Base-by-base conservation (phyloP, 2,113 vertebrate genomes). In the Cephalopterus ornatus region DNA sequence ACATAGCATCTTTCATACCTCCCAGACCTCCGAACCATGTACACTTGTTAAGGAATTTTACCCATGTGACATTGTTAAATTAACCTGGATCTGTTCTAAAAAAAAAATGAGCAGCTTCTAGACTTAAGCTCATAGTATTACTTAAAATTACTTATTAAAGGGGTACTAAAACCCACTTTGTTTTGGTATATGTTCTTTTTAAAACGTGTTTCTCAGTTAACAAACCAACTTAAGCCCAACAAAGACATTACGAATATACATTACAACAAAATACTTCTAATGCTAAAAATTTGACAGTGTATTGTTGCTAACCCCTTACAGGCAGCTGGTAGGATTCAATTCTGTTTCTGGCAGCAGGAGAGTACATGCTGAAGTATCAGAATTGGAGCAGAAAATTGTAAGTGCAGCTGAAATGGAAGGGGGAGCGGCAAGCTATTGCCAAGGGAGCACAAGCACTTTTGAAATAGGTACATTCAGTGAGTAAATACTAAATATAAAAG, bases 301-400 rank as follows among this genome's bases (percentile, higher is more conserved):
- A 39, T 53, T 93, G 47, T 92, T 93, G 46, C 70, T 94, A 84
- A 76, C 52, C 42, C 50, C 79, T 92, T 84, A 90, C 79, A 94
- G 72, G 88, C 96, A 94, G 90, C 96, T 91, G 90, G 75, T 96
- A 91, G 88, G 68, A 94, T 92, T 92, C 88, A 91, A 6, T 92
- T 90, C 95, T 95, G 72, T 90, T 93, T 93, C 95, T 95, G 95
- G 92, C 95, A 96, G 95, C 88, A 74, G 52, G 75, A 96, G 76
- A 90, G 88, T 95, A 84, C 92, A 94, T 71, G 85, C 76, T 95
- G 90, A 85, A 96, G 88, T 92, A 92, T 72, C 90, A 97, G 95
- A 97, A 96, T 75, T 95, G 90, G 90, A 96, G 95, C 96, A 96
- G 95, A 96, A 96, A 97, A 96, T 95, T 96, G 88, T 94, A 94